Percentiles rank a stretch among this genome's conserved stretches.
Evolutionary conservation across 2,797 vertebrate species (phyloP).

Genomic region (Huso huso): DNA sequence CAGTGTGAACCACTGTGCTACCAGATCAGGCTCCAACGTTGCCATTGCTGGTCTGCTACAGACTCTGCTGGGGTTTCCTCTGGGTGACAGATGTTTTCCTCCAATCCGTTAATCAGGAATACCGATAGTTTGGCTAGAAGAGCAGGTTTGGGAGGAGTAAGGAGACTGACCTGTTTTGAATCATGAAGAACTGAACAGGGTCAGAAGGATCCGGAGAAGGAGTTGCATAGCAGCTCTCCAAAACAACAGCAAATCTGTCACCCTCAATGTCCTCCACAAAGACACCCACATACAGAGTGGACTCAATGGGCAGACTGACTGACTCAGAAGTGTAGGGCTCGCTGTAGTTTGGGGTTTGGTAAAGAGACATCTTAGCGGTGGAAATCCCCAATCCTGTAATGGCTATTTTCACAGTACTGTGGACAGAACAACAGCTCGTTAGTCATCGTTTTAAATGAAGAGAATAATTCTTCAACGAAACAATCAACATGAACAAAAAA

Average conservation of each 20-base stretch:
- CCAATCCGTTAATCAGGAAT: not conserved
- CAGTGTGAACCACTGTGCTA: not conserved
- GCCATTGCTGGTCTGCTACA: no score
- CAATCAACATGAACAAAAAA: no score
- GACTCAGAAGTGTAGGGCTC: conserved; percentile 26
- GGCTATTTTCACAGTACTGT: conserved; percentile 26
- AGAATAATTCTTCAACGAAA: no score
- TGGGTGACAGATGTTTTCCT: not conserved
- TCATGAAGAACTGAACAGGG: conserved; percentile 45
- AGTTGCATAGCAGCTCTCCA: conserved; percentile 58
- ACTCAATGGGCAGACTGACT: conserved; percentile 36
- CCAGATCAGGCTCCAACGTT: no score
- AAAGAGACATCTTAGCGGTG: conserved; percentile 53
- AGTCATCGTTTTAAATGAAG: no score
- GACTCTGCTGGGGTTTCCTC: no score
- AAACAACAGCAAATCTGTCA: conserved; percentile 38
- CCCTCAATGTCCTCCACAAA: conserved; percentile 36
- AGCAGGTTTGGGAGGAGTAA: no score
- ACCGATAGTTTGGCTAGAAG: not conserved
- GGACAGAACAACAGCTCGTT: not conserved
- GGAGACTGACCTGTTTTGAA: conserved; percentile 50
- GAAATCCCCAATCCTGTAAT: conserved; percentile 35
- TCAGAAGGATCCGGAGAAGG: conserved; percentile 33
- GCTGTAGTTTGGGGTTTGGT: conserved; percentile 40
- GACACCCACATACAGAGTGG: conserved; percentile 46